Conservation (phyloP, 1,140 invertebrate genomes). For the Ephestia elutella region DNA sequence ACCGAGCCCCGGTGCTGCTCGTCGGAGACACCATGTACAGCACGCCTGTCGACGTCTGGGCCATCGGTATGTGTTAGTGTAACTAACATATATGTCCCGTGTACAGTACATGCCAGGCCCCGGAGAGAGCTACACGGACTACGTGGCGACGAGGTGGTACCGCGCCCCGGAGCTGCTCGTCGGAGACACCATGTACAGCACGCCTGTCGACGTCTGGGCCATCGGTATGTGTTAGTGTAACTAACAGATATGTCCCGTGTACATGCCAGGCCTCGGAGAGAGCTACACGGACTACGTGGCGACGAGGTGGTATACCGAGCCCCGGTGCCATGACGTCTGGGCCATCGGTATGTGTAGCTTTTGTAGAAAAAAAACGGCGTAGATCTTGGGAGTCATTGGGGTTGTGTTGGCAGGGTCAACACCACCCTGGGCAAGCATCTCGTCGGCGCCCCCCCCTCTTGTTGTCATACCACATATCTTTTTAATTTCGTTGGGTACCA, state of each 20-base stretch:
- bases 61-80: constrained; percentile 78
- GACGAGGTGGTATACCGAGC: constrained; percentile 98
- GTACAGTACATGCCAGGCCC: constrained; percentile 77
- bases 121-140: constrained; percentile 99
- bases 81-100: constrained; percentile 27
- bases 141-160: constrained; percentile 99
- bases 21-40: constrained; percentile 99
- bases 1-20: constrained; percentile 96
- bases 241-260: constrained; percentile 24
- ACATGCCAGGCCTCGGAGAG: constrained; percentile 87
- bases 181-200: constrained; percentile 97
- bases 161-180: constrained; percentile 96
- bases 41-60: constrained; percentile 98
- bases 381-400: too few species aligned
- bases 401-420: too few species aligned
- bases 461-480: too few species aligned
- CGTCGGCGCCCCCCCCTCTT: too few species aligned
- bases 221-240: constrained; percentile 75
- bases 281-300: constrained; percentile 99
- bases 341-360: constrained; percentile 84
- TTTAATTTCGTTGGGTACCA: too few species aligned
- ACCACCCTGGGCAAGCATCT: too few species aligned
- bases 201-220: constrained; percentile 98
- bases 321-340: constrained; percentile 98
- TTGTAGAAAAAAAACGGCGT: too few species aligned